A percentile compares a stretch with the other conserved stretches of the same genome.
These are phyloP conservation scores for Oopsacas minuta DNA, from an alignment of 37 sponge, comb jelly and placozoan genomes.

Conservation along the genomic window DNA sequence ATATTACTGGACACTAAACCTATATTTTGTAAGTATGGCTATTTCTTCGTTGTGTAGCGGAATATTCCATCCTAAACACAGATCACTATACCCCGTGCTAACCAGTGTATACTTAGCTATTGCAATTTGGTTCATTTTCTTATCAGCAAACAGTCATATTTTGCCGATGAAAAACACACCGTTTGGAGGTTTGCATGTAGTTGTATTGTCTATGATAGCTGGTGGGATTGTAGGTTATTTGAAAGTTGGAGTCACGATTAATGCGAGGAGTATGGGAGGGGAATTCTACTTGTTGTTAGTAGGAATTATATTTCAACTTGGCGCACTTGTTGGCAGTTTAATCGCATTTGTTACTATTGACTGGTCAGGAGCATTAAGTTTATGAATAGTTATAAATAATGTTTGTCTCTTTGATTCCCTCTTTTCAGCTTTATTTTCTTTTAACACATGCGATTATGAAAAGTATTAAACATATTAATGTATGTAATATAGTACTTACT, in stretches of 20 bases:
- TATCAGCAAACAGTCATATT: neutral
- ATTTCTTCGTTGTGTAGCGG: neutral
- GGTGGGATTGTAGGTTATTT: neutral
- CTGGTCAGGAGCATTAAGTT: neutral
- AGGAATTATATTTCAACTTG: neutral
- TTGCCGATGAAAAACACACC: neutral
- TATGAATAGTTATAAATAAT: no score
- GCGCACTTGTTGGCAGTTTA: neutral
- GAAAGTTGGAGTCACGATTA: neutral
- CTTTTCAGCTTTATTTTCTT: no score
- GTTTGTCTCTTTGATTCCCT: no score
- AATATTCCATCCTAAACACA: neutral
- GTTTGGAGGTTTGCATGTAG: neutral
- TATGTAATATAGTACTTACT: neutral
- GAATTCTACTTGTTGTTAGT: neutral
- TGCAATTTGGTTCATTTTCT: neutral
- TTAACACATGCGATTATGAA: no score
- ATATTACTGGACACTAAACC: neutral
- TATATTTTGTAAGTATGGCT: neutral
- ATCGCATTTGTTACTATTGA: neutral
- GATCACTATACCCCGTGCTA: neutral
- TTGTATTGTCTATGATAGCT: neutral
- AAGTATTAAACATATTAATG: no score
- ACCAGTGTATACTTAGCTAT: neutral
- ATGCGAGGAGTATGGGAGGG: conserved; percentile 1